Conservation (phyloP, 2,888 invertebrate species). For the Synergus umbraculus region DNA sequence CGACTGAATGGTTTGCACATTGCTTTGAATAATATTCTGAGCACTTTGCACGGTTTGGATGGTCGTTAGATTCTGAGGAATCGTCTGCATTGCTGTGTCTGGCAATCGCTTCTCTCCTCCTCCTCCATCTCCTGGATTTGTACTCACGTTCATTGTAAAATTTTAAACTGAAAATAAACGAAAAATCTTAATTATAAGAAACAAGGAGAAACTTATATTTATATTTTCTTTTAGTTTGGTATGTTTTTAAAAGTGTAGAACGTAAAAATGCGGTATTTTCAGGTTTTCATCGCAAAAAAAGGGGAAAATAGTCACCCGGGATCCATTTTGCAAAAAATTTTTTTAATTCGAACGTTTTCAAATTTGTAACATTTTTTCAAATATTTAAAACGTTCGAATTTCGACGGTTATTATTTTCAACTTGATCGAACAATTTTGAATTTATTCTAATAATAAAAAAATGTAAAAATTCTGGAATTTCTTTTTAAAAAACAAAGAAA, state of each 20-base stretch:
- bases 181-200: no score
- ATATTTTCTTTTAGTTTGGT: neutral
- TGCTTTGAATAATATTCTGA: conserved; percentile 70
- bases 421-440: neutral
- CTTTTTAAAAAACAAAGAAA: neutral
- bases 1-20: conserved; percentile 70
- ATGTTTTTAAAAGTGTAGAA: neutral
- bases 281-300: neutral
- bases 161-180: neutral
- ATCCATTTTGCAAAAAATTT: neutral
- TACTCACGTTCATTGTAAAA: conserved; percentile 46
- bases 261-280: neutral
- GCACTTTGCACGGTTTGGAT: conserved; percentile 68
- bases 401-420: neutral
- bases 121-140: conserved; percentile 57
- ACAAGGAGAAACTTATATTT: no score
- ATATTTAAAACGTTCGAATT: neutral
- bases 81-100: conserved; percentile 67
- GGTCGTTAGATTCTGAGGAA: conserved; percentile 71
- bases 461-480: neutral
- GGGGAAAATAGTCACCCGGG: neutral
- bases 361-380: neutral
- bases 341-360: neutral
- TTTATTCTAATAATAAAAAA: neutral
- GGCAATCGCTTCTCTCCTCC: conserved; percentile 69